These are phyloP conservation scores for Acanthopagrus latus DNA, from an alignment of 2,797 vertebrate species.

Conservation along the genomic window DNA sequence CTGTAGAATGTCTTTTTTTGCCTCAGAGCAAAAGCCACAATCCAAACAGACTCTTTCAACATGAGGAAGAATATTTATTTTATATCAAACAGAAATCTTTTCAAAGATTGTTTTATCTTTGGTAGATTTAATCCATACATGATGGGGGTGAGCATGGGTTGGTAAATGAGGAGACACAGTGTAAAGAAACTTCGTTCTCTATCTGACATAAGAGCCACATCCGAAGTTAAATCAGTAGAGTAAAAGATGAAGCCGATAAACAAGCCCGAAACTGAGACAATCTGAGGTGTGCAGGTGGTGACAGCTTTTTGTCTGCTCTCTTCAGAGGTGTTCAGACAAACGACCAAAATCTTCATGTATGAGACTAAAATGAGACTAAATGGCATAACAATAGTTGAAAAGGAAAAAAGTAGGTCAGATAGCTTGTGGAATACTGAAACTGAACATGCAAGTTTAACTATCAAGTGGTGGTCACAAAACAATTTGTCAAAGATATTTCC, in stretches of 20 bases:
- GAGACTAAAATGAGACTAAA: conserved; percentile 52
- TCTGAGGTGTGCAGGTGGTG: conserved; percentile 64
- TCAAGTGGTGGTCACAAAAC: conserved; percentile 58
- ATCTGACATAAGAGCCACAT: conserved; percentile 4
- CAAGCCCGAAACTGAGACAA: conserved; percentile 59
- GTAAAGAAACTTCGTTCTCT: conserved; percentile 44
- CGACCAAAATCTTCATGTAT: conserved; percentile 56
- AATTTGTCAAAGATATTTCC: conserved; percentile 59
- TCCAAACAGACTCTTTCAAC: not conserved
- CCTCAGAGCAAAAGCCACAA: not conserved
- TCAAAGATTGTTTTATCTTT: conserved; percentile 51
- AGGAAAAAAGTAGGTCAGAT: conserved; percentile 33
- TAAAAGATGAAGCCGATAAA: conserved; percentile 43
- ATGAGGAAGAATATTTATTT: conserved; percentile 9
- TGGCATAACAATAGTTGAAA: conserved; percentile 31
- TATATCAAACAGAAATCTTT: conserved; percentile 17
- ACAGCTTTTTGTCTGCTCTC: conserved; percentile 58
- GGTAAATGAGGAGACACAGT: conserved; percentile 51
- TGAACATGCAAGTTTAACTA: conserved; percentile 58
- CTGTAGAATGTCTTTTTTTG: too few species aligned
- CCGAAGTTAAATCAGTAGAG: conserved; percentile 25
- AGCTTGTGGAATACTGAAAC: conserved; percentile 11
- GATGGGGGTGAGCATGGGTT: conserved; percentile 55
- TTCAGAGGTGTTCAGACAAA: conserved; percentile 45
- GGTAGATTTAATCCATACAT: conserved; percentile 59